These are phyloP conservation scores for Episyrphus balteatus DNA, from an alignment of 1,140 invertebrate genomes.

Conservation along the genomic window DNA sequence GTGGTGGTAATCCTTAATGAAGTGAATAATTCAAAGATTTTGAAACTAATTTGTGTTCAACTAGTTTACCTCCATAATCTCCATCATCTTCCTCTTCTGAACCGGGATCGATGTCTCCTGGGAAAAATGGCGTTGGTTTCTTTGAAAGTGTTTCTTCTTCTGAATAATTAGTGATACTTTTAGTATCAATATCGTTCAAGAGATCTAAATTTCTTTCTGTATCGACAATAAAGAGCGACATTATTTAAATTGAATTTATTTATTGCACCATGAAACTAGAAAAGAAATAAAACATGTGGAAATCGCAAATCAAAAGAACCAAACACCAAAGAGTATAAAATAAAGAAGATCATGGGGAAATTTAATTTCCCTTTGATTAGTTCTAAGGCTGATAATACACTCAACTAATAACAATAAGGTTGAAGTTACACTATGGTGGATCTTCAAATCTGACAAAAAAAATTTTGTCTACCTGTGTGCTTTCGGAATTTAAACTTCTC, in stretches of 20 bases:
- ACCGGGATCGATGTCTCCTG: slow-evolving; percentile 4
- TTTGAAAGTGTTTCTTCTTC: not conserved
- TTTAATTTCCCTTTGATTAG: too few species aligned
- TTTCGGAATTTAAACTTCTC: too few species aligned
- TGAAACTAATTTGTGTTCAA: slow-evolving; percentile 17
- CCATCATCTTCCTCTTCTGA: slow-evolving; percentile 4
- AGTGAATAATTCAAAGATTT: not conserved
- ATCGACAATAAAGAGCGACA: slow-evolving; percentile 32
- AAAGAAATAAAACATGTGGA: too few species aligned
- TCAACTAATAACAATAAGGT: too few species aligned
- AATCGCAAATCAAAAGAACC: too few species aligned
- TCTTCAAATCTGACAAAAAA: too few species aligned
- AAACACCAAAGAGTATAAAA: too few species aligned
- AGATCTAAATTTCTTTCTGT: slow-evolving; percentile 24
- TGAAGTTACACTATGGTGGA: too few species aligned
- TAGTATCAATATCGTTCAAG: slow-evolving; percentile 5
- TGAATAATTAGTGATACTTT: slow-evolving; percentile 1
- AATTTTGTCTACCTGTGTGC: too few species aligned
- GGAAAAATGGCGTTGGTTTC: slow-evolving; percentile 9
- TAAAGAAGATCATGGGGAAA: too few species aligned
- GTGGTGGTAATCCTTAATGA: slow-evolving; percentile 10
- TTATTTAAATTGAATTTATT: slow-evolving; percentile 6
- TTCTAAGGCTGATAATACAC: too few species aligned
- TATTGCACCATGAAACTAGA: too few species aligned
- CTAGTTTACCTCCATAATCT: slow-evolving; percentile 8